Percentiles rank a stretch among this genome's conserved stretches.
phyloP scores from a whole-genome alignment of 2,888 invertebrate species.

The Drosophila tanythrix region DNA sequence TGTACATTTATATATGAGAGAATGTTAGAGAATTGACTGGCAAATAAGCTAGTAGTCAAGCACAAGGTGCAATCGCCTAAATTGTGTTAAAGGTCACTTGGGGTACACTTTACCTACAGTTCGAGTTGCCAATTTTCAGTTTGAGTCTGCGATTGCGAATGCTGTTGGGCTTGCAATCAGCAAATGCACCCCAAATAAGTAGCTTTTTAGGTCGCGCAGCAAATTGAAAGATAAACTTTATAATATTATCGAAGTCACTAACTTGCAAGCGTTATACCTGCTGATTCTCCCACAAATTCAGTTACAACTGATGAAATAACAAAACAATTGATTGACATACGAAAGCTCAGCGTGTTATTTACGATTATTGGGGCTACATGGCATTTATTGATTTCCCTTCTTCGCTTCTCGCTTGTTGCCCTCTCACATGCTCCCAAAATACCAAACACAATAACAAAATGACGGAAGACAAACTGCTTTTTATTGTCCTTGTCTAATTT shows the following conservation, averaged over 20 bases:
- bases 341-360: constrained; percentile 66
- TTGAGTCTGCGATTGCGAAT: constrained; percentile 15
- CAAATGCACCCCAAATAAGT: constrained; percentile 25
- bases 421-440: constrained; percentile 11
- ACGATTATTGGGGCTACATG: constrained; percentile 62
- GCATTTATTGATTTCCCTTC: constrained; percentile 64
- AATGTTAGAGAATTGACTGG: constrained; percentile 37
- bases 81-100: constrained; percentile 49
- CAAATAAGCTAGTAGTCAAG: constrained; percentile 26
- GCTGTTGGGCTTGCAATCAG: constrained; percentile 39
- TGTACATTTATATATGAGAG: constrained; percentile 13
- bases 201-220: constrained; percentile 7
- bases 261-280: constrained; percentile 1
- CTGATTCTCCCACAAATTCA: constrained; percentile 3
- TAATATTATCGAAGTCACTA: not conserved
- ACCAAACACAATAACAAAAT: constrained; percentile 5
- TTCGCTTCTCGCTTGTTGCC: constrained; percentile 14
- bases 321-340: constrained; percentile 63
- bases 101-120: not conserved
- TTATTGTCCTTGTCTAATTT: constrained; percentile 33
- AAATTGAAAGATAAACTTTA: constrained; percentile 20
- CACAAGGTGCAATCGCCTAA: constrained; percentile 44
- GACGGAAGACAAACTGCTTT: constrained; percentile 17
- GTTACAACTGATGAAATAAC: constrained; percentile 64
- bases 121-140: not conserved